Evolutionary conservation across 2,113 vertebrate genomes (phyloP), one percentile per base, ranked within the genome.

Genomic region (Nycticryphes semicollaris): DNA sequence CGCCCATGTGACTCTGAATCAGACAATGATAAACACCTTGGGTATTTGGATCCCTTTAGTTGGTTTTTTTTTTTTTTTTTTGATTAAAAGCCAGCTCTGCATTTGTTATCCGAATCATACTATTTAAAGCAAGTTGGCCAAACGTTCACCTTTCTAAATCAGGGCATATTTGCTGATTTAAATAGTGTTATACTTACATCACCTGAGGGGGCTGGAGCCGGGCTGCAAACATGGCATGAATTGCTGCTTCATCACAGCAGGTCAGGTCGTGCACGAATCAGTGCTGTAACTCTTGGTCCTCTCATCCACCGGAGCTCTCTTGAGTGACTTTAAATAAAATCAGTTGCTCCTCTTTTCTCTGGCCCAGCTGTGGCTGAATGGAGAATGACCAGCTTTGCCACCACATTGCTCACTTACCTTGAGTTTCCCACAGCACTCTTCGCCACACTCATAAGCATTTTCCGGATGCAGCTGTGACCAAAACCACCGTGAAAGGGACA

Each of bases 1-100:
- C 68, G 10, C 85, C 67, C 90, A 86, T 25, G 79, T 88, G 92
- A 19, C 50, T 16, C 59, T 90, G 91, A 94, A 27, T 83, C 78
- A 94, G 54, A 12, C 22, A 7, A 14, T 84, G 50, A 95, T 19
- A 37, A 93, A 75, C 56, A 25, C 76, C 80, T 70, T 14, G 23
- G 93, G 86, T 92, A 96, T 92, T 87, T 3, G 51, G 41, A 67
- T 73, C 63, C 63, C 83, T 70, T 68, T 16, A 66, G 3, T 51
- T 45, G 16, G 45, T 18, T 45, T 45, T 45, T 18, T 45, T 45
- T 43, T 45, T 45, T 20, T 47, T 24, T 27, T 48, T 35, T 11
- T 16, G 6, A 93, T 94, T 92, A 90, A 84, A 89, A 92, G 54
- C 50, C 41, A 3, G 24, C 27, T 47, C 31, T 9, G 51, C 67